Evolutionary conservation across 2,113 vertebrate species (phyloP).

Genomic region (Mustelus asterias): DNA sequence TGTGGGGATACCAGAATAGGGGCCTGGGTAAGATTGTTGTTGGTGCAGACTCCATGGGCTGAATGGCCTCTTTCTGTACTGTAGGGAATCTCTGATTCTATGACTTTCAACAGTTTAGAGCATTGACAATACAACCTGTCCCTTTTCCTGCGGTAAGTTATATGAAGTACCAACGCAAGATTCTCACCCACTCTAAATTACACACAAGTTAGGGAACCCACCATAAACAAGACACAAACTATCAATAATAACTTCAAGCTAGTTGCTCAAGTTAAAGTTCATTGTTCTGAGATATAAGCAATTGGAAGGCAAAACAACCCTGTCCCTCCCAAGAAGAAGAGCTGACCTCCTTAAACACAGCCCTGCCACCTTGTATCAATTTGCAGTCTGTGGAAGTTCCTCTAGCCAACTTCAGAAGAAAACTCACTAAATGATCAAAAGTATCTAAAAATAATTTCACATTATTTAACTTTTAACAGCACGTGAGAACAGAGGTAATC

Average conservation of each 20-base stretch:
- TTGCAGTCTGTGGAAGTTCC: neutral
- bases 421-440: neutral
- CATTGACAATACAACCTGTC: neutral
- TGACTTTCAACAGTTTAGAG: neutral
- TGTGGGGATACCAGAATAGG: too few species aligned
- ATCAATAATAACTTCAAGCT: neutral
- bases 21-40: too few species aligned
- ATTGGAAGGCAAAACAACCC: neutral
- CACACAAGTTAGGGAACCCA: neutral
- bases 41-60: too few species aligned
- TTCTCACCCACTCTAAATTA: neutral
- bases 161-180: neutral
- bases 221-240: neutral
- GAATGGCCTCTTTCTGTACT: too few species aligned
- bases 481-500: neutral
- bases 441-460: neutral
- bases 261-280: neutral
- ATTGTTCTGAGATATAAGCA: neutral
- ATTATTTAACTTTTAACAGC: neutral
- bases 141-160: neutral
- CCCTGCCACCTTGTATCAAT: neutral
- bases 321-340: neutral
- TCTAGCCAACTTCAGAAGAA: neutral
- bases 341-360: neutral
- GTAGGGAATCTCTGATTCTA: too few species aligned